Percentiles rank a stretch among this genome's conserved stretches.
phyloP scores from a whole-genome alignment of 2,888 invertebrate genomes.

The Pollenia angustigena region DNA sequence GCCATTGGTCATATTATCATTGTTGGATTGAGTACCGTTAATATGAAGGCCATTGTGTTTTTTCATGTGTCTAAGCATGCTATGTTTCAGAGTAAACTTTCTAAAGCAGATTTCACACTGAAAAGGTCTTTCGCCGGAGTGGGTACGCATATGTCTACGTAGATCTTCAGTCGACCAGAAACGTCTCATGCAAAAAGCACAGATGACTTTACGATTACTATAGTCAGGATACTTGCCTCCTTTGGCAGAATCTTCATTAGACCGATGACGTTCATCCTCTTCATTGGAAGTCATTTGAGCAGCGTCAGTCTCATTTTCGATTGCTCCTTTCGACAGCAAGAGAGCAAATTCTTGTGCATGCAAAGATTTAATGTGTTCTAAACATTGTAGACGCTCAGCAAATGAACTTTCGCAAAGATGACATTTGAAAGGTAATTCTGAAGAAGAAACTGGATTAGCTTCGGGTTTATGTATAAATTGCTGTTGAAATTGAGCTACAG shows the following conservation, averaged over 20 bases:
- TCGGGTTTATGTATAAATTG: conserved; percentile 66
- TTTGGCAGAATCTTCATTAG: conserved; percentile 86
- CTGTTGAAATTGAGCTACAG: conserved; percentile 86
- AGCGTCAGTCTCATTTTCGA: conserved; percentile 85
- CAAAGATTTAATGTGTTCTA: conserved; percentile 91
- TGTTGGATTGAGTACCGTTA: conserved; percentile 75
- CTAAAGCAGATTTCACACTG: conserved; percentile 95
- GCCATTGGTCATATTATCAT: conserved; percentile 74
- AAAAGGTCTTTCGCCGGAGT: conserved; percentile 96
- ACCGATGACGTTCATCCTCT: conserved; percentile 87
- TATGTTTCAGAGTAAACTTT: conserved; percentile 96
- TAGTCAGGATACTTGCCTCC: conserved; percentile 93
- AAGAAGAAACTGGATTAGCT: conserved; percentile 81
- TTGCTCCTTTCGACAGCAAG: conserved; percentile 92
- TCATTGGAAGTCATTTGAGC: conserved; percentile 76
- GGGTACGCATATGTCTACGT: conserved; percentile 96
- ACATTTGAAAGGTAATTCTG: conserved; percentile 94
- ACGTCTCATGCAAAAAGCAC: conserved; percentile 95
- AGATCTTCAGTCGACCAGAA: conserved; percentile 98
- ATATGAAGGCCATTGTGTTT: conserved; percentile 90
- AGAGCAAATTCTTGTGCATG: conserved; percentile 92
- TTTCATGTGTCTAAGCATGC: conserved; percentile 96
- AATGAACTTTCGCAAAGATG: conserved; percentile 96
- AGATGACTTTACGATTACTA: conserved; percentile 94
- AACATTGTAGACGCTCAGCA: conserved; percentile 90